Base-by-base conservation (phyloP, 2,888 invertebrate genomes). In the Incurvaria masculella region DNA sequence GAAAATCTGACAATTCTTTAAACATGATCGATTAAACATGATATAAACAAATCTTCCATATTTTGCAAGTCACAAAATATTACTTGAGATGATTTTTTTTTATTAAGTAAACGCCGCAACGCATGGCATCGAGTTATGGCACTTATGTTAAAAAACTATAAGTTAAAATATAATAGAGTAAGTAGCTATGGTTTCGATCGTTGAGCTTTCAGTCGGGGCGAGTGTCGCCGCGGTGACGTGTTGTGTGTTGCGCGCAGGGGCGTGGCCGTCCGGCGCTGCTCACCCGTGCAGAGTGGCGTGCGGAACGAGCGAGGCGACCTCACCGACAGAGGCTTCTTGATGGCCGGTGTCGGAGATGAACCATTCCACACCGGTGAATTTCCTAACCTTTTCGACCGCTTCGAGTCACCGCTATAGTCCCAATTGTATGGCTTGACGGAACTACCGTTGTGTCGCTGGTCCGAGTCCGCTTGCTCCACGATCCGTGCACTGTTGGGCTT, bases 291-390 rank as follows among this genome's bases (percentile, higher is more conserved):
- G 27, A 66, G 63, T 10, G 81, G 79, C 1, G 84, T 72, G 27
- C 79, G 65, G 16, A 83, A 63, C 52, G 71, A 72, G 57, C 81
- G 81, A 1, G 84, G 81, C 3, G 85, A 76, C 53, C 71, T 79
- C 4, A 70, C 71, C 50, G 75, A 75, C 21, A 87, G 64, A 8
- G 82, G 69, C 59, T 81, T 83, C 57, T 83, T 87, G 53, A 87
- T 74, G 44, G 80, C 74, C 2, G 87, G 87, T 4, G 6, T 33
- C 6, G 33, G 14, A n/a, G 33, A n/a, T 14, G 33, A 33, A 14
- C 6, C 11, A 14, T n/a, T 14, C n/a, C n/a, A n/a, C n/a, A n/a
- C n/a, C n/a, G n/a, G n/a, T 3, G 14, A 33, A 33, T 8, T 33
- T 14, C 8, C 33, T n/a, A 14, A 8, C 33, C 14, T 33, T 33